phyloP scores from a whole-genome alignment of 1,140 invertebrate genomes.

The Drosophila melanogaster region DNA sequence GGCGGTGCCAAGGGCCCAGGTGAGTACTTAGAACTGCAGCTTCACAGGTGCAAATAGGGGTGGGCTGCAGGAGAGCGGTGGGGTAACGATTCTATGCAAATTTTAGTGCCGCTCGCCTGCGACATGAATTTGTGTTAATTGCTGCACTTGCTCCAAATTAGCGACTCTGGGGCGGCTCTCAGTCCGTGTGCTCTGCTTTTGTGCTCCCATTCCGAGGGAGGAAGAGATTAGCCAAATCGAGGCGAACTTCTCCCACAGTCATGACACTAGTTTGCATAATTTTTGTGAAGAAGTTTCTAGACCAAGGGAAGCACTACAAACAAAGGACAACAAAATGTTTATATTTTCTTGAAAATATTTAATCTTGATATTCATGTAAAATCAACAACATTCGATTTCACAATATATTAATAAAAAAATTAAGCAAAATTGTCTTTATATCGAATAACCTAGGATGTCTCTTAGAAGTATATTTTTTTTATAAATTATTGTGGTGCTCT shows the following conservation, averaged over 20 bases:
- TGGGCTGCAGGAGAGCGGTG: slow-evolving; percentile 5
- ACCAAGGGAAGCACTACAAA: background rate
- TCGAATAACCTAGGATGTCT: too few species aligned
- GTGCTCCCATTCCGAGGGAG: slow-evolving; percentile 46
- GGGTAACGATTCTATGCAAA: slow-evolving; percentile 71
- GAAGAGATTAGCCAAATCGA: slow-evolving; percentile 51
- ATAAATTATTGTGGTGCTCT: background rate
- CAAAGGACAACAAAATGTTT: too few species aligned
- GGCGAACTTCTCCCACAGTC: slow-evolving; percentile 37
- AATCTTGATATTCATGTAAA: too few species aligned
- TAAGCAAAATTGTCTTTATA: too few species aligned
- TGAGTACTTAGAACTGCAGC: slow-evolving; percentile 82
- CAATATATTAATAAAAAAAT: too few species aligned
- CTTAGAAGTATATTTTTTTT: too few species aligned
- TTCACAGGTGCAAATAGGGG: slow-evolving; percentile 2
- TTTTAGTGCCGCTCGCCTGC: slow-evolving; percentile 63
- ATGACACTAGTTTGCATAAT: slow-evolving; percentile 21
- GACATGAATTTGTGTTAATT: slow-evolving; percentile 81
- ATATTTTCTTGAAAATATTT: background rate
- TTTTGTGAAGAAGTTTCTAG: background rate
- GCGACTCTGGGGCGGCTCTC: slow-evolving; percentile 48
- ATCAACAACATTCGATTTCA: too few species aligned
- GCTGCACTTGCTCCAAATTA: slow-evolving; percentile 84
- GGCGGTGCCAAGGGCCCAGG: slow-evolving; percentile 96
- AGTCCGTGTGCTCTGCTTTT: slow-evolving; percentile 40